Conservation (phyloP, 1,140 invertebrate genomes). For the Aphelinus atriplicis region DNA sequence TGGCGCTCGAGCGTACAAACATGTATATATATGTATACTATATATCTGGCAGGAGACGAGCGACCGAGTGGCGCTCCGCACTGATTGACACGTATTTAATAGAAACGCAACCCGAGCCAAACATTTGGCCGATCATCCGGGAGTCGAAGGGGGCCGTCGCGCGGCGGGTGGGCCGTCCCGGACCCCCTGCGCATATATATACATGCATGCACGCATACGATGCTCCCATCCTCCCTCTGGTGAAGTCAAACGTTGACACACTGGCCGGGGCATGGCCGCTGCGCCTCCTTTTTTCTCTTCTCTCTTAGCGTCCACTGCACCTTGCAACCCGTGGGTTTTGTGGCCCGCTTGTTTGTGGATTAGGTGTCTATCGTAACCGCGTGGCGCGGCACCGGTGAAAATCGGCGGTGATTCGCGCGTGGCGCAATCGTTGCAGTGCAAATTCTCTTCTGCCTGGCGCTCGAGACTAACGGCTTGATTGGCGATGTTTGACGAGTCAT, state of each 20-base stretch:
- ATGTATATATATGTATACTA: no score
- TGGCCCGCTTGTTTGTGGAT: no score
- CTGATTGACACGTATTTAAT: conserved; percentile 14
- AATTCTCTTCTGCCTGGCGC: no score
- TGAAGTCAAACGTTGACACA: conserved; percentile 65
- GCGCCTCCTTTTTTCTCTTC: not conserved
- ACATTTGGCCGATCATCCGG: conserved; percentile 41
- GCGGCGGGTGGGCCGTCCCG: conserved; percentile 53
- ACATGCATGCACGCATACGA: conserved; percentile 45
- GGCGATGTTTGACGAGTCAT: no score
- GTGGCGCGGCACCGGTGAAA: no score
- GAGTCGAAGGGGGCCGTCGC: conserved; percentile 59
- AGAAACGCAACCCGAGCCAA: not conserved
- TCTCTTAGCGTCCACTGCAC: not conserved
- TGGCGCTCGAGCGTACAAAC: no score
- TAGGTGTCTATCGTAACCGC: no score
- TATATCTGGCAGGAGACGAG: not conserved
- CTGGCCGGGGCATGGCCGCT: conserved; percentile 50
- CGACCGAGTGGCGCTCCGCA: not conserved
- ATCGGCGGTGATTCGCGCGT: no score
- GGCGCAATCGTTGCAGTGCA: no score
- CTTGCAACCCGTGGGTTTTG: not conserved
- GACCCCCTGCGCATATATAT: conserved; percentile 51
- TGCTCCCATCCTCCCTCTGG: conserved; percentile 46
- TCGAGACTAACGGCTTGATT: no score